Evolutionary conservation across 1,140 invertebrate genomes (phyloP).

Genomic region (Magallana angulata): DNA sequence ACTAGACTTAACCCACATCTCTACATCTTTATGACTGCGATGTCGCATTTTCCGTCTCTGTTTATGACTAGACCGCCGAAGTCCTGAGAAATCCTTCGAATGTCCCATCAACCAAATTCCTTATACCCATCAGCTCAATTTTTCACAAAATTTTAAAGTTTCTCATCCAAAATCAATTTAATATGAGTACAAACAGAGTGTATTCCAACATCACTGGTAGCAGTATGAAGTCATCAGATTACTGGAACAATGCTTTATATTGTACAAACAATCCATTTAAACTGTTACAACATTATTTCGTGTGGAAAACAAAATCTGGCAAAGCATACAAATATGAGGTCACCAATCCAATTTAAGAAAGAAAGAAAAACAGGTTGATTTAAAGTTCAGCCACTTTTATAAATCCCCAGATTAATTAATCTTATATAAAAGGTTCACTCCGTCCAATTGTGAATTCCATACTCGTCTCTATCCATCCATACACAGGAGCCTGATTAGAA

Average conservation of each 20-base stretch:
- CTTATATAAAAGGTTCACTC: slow-evolving; percentile 9
- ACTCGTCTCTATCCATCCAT: not conserved
- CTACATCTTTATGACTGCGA: slow-evolving; percentile 31
- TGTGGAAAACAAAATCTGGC: not conserved
- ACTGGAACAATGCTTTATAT: not conserved
- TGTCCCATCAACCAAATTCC: slow-evolving; percentile 2
- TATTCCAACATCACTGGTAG: not conserved
- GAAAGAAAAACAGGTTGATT: not conserved
- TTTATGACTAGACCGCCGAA: slow-evolving; percentile 5
- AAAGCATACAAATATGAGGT: slow-evolving; percentile 16
- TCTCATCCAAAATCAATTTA: not conserved
- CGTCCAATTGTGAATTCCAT: not conserved
- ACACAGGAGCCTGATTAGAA: not conserved
- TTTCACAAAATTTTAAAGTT: not conserved
- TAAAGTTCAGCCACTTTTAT: slow-evolving; percentile 24
- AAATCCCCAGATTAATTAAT: slow-evolving; percentile 4
- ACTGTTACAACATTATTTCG: not conserved
- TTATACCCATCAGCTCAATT: not conserved
- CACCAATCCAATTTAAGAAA: slow-evolving; percentile 17
- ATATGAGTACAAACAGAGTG: not conserved
- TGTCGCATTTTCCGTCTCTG: slow-evolving; percentile 20
- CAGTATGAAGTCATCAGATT: not conserved
- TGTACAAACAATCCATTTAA: slow-evolving; percentile 10
- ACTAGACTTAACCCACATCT: slow-evolving; percentile 9
- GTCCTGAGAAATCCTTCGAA: slow-evolving; percentile 19